Conservation (phyloP, 2,888 invertebrate species). For the Andrena bicolor region DNA sequence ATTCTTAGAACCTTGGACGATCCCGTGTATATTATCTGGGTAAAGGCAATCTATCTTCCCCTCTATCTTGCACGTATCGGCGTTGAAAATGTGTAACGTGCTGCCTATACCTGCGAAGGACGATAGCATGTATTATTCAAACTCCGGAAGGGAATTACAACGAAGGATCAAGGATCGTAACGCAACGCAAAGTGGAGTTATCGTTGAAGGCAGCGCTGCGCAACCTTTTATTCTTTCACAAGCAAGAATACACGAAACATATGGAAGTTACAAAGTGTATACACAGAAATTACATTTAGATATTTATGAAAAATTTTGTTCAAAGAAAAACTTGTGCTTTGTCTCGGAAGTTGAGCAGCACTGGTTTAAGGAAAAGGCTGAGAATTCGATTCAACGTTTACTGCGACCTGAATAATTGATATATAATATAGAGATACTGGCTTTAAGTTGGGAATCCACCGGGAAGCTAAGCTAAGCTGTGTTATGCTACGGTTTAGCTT, state of each 20-base stretch:
- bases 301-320: background rate
- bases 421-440: no score
- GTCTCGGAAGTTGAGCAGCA: no score
- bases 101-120: constrained; percentile 77
- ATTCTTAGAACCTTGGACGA: constrained; percentile 71
- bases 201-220: background rate
- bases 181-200: no score
- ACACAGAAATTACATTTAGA: background rate
- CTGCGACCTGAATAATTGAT: no score
- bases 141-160: background rate
- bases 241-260: no score
- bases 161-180: background rate
- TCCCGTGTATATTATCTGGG: constrained; percentile 79
- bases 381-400: no score
- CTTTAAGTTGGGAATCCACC: no score
- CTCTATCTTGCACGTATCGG: constrained; percentile 60
- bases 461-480: no score
- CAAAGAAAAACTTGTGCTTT: no score
- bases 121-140: background rate
- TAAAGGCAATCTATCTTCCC: constrained; percentile 72
- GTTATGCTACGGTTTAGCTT: no score
- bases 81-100: constrained; percentile 68
- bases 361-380: no score
- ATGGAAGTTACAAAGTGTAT: background rate
- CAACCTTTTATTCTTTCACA: background rate